Conservation (phyloP, 2,888 invertebrate species). For the Anaspis maculata region DNA sequence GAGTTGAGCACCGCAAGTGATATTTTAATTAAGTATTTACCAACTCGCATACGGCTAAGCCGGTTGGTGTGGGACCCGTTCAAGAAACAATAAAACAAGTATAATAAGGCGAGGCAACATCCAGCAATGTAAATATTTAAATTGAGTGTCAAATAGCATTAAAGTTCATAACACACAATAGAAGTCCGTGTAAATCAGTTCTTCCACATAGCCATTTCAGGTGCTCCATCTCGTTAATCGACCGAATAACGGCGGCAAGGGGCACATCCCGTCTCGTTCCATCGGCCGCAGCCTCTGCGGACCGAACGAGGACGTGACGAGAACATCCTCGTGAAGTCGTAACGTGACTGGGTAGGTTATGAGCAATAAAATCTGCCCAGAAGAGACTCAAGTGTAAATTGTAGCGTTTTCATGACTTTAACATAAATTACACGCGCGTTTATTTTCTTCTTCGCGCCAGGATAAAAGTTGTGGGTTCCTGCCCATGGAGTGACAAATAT, state of each 20-base stretch:
- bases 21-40: too few species aligned
- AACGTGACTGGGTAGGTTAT: constrained; percentile 19
- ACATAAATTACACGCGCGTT: constrained; percentile 27
- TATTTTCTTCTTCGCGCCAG: too few species aligned
- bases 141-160: constrained; percentile 33
- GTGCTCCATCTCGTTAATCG: constrained; percentile 12
- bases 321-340: constrained; percentile 6
- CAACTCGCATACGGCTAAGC: too few species aligned
- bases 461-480: too few species aligned
- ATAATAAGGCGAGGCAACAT: constrained; percentile 19
- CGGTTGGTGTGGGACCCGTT: too few species aligned
- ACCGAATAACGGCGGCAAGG: too few species aligned
- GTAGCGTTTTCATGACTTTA: constrained; percentile 29
- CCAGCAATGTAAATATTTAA: constrained; percentile 29
- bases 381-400: constrained; percentile 23
- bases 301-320: constrained; percentile 4
- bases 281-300: background rate
- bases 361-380: constrained; percentile 27
- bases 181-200: constrained; percentile 32
- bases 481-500: too few species aligned
- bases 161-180: constrained; percentile 32
- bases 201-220: constrained; percentile 21
- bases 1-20: too few species aligned
- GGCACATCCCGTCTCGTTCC: constrained; percentile 12
- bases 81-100: constrained; percentile 16